Evolutionary conservation across 30 jellyfish, hydroid and myxozoan species (phyloP), one percentile per base, ranked within the genome.

Genomic region (Chrysaora quinquecirrha): DNA sequence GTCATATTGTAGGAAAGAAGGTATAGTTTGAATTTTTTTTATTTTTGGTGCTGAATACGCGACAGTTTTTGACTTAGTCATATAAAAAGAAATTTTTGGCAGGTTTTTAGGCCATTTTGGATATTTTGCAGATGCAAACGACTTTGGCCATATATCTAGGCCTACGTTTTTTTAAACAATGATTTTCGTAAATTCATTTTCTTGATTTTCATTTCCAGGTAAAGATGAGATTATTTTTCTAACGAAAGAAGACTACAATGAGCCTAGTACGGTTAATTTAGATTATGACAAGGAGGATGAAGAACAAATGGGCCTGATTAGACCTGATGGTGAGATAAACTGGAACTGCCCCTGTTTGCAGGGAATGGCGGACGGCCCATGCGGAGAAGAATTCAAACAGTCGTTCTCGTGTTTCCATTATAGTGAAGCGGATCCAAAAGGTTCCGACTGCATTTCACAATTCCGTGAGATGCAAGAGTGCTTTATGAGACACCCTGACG

Each of bases 311-410:
- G 99, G 99, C 18, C 62, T 95, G 28, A 90, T 95, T 18, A 85
- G 74, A 64, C 96, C 95, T 0, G 87, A 89, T 90, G 99, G 99
- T 1, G 98, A 85, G n/a, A 90, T 95, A 0, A 95, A 95, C 76
- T 95, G 99, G 99, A 95, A 95, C 29, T 95, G 99, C 61, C 99
- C 99, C 1, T 95, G 99, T 75, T 71, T 95, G 32, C 98, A 91
- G 69, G 99, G 99, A 62, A 89, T 95, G 98, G 98, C 98, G 30
- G 96, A 95, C 82, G 97, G 99, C 0, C 98, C 98, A 35, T 95
- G 99, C 54, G 99, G 99, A 1, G 94, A 88, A 48, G 92, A 89
- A 56, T 95, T 95, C 79, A 89, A 66, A 67, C 90, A 71, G 22
- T 98, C 99, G 7, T 89, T 95, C 71, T 80, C 98, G 0, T 95